Conservation (phyloP, 1,140 invertebrate genomes). For the Euwallacea fornicatus region DNA sequence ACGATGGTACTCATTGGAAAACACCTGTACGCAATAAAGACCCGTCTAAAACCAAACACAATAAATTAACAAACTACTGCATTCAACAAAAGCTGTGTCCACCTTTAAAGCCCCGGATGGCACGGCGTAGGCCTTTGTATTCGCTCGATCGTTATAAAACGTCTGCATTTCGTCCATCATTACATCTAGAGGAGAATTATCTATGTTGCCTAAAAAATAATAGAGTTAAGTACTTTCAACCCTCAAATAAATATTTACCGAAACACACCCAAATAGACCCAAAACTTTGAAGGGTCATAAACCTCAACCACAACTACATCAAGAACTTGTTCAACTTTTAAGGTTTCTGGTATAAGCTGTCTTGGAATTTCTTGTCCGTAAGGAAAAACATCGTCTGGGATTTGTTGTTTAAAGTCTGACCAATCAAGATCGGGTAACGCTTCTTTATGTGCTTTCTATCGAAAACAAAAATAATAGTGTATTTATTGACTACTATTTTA, state of each 20-base stretch:
- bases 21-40: conserved; percentile 41
- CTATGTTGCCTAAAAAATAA: background rate
- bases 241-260: background rate
- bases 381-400: conserved; percentile 34
- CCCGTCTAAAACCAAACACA: conserved; percentile 30
- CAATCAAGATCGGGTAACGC: conserved; percentile 30
- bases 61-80: background rate
- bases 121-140: conserved; percentile 12
- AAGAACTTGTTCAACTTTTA: conserved; percentile 32
- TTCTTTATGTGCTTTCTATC: background rate
- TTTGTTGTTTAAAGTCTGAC: conserved; percentile 23
- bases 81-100: conserved; percentile 11
- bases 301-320: conserved; percentile 44
- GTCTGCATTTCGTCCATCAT: conserved; percentile 46
- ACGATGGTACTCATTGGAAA: conserved; percentile 43
- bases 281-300: conserved; percentile 49
- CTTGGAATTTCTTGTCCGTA: conserved; percentile 37
- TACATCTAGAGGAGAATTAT: conserved; percentile 28
- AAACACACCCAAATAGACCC: conserved; percentile 38
- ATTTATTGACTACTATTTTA: background rate
- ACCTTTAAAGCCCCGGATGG: conserved; percentile 15
- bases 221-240: background rate
- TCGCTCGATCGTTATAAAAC: conserved; percentile 19
- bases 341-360: conserved; percentile 33
- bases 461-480: background rate